Conservation (phyloP, 92 coral and sea anemone genomes). For the Hydrozoanthus gracilis region DNA sequence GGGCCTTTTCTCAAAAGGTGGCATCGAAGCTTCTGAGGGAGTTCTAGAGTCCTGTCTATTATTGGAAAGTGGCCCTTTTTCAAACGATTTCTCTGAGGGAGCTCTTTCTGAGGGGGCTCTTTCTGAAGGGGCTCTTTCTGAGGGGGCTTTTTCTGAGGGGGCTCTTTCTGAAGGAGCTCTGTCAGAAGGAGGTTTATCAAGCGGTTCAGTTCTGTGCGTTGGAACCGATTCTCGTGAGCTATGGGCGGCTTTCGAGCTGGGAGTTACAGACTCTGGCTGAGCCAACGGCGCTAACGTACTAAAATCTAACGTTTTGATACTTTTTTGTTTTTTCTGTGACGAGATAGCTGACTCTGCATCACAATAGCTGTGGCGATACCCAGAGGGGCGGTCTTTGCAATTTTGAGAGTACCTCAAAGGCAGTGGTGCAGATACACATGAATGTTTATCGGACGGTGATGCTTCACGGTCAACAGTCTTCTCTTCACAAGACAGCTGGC, state of each 20-base stretch:
- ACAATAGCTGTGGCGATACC: slow-evolving; percentile 74
- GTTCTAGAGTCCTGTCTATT: slow-evolving; percentile 75
- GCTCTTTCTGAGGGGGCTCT: slow-evolving; percentile 62
- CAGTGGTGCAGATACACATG: slow-evolving; percentile 86
- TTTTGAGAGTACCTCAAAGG: slow-evolving; percentile 65
- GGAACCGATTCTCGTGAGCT: slow-evolving; percentile 43
- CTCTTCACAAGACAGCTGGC: slow-evolving; percentile 39
- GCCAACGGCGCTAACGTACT: slow-evolving; percentile 74
- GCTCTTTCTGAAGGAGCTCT: slow-evolving; percentile 62
- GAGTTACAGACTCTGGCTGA: slow-evolving; percentile 70
- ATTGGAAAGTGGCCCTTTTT: slow-evolving; percentile 55
- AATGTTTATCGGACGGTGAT: slow-evolving; percentile 79
- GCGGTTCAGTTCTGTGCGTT: background rate
- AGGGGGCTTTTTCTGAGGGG: slow-evolving; percentile 59
- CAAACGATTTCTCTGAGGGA: slow-evolving; percentile 62
- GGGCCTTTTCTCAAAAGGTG: slow-evolving; percentile 56
- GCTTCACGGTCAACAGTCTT: slow-evolving; percentile 15
- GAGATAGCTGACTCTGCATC: slow-evolving; percentile 46
- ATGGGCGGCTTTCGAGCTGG: slow-evolving; percentile 59
- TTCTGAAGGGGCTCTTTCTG: slow-evolving; percentile 50
- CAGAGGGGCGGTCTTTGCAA: slow-evolving; percentile 70
- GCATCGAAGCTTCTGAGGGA: slow-evolving; percentile 78
- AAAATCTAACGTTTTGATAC: slow-evolving; percentile 46
- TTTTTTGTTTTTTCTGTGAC: slow-evolving; percentile 16
- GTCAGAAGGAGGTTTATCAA: background rate